Evolutionary conservation across 2,113 vertebrate species (phyloP).

Genomic region (Xyrauchen texanus): DNA sequence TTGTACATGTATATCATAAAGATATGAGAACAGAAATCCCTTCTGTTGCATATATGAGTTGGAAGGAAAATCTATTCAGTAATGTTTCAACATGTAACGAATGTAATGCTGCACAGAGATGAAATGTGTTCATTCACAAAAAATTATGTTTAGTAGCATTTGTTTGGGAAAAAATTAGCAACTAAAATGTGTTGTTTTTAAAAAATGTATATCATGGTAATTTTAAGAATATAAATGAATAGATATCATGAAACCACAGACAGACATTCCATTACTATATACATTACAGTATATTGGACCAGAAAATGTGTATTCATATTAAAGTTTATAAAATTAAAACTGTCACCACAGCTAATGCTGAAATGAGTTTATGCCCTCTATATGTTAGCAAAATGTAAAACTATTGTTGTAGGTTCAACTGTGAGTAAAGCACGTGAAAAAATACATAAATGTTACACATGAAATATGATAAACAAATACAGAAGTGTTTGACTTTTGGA

Average conservation of each 20-base stretch:
- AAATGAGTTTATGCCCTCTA: not conserved
- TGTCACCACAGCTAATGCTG: not conserved
- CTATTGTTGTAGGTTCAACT: not conserved
- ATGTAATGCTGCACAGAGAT: not conserved
- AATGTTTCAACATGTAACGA: not conserved
- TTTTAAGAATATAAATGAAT: too few relatives aligned
- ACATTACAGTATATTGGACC: too few relatives aligned
- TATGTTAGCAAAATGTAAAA: not conserved
- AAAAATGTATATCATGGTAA: too few relatives aligned
- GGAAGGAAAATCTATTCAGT: not conserved
- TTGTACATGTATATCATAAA: not conserved
- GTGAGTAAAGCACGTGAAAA: not conserved
- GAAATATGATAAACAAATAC: too few relatives aligned
- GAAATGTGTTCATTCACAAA: not conserved
- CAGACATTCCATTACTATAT: too few relatives aligned
- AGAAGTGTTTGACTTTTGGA: too few relatives aligned
- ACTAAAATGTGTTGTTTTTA: too few relatives aligned
- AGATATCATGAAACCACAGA: too few relatives aligned
- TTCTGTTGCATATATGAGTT: not conserved
- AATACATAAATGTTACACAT: too few relatives aligned
- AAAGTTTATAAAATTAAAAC: too few relatives aligned
- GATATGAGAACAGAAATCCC: constrained; percentile 8
- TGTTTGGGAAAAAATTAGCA: too few relatives aligned
- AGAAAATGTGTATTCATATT: too few relatives aligned
- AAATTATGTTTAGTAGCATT: not conserved